phyloP scores from a whole-genome alignment of 2,797 vertebrate species.

The Phaenicophaeus curvirostris region DNA sequence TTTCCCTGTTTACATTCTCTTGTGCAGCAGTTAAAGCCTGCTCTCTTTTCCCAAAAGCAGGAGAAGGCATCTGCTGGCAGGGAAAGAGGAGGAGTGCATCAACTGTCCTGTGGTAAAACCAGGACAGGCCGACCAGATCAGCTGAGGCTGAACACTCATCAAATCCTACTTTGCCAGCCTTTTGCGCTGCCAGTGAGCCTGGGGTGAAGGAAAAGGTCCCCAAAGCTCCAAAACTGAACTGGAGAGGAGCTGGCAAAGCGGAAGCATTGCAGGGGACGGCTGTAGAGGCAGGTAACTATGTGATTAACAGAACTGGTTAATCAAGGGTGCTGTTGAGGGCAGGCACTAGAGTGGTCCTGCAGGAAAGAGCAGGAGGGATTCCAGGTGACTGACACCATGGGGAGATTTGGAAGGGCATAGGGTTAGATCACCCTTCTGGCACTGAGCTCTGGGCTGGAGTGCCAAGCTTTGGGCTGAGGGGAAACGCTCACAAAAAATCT shows the following conservation, averaged over 20 bases:
- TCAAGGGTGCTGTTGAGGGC: neutral
- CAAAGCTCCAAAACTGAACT: neutral
- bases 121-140: neutral
- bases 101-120: rapidly evolving
- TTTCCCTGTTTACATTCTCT: neutral
- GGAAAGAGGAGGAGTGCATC: neutral
- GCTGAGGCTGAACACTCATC: neutral
- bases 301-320: neutral
- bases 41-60: neutral
- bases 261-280: neutral
- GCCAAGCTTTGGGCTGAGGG: neutral
- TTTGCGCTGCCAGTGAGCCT: neutral
- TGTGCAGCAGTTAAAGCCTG: neutral
- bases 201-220: neutral
- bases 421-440: neutral
- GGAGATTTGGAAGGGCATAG: neutral
- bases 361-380: neutral
- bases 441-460: neutral
- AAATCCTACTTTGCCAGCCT: neutral
- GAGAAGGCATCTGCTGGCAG: neutral
- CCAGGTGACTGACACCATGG: neutral
- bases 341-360: rapidly evolving
- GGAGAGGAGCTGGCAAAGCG: neutral
- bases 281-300: neutral
- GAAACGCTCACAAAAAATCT: neutral